Conservation (phyloP, 2,888 invertebrate genomes). For the Drosophila merina region DNA sequence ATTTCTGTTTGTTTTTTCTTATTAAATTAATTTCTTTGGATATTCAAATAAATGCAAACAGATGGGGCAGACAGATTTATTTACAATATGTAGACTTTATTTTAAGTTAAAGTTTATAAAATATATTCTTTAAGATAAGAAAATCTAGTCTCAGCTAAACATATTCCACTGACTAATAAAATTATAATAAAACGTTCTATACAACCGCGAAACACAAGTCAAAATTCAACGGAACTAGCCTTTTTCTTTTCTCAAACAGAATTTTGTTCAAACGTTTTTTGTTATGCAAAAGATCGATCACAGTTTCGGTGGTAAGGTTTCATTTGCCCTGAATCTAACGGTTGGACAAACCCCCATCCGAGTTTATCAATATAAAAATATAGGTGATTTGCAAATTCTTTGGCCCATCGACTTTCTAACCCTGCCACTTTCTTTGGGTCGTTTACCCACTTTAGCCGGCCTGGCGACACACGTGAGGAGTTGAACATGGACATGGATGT, state of each 20-base stretch:
- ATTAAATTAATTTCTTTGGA: not conserved
- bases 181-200: not conserved
- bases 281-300: slow-evolving; percentile 24
- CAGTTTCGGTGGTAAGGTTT: slow-evolving; percentile 11
- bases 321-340: slow-evolving; percentile 34
- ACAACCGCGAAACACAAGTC: not conserved
- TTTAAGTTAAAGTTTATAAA: no score
- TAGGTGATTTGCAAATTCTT: slow-evolving; percentile 42
- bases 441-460: slow-evolving; percentile 32
- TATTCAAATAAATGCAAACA: no score
- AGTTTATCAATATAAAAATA: slow-evolving; percentile 27
- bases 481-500: not conserved
- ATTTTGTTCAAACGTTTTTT: slow-evolving; percentile 9
- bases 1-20: not conserved
- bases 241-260: no score
- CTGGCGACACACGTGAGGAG: slow-evolving; percentile 65
- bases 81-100: no score
- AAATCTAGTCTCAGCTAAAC: no score
- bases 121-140: no score
- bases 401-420: slow-evolving; percentile 43
- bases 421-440: slow-evolving; percentile 55
- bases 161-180: no score
- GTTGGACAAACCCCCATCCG: slow-evolving; percentile 1
- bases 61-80: no score
- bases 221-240: not conserved